Percentiles rank a stretch among this genome's conserved stretches.
Evolutionary conservation across 2,797 vertebrate species (phyloP).

Genomic region (Cossypha polioptera): DNA sequence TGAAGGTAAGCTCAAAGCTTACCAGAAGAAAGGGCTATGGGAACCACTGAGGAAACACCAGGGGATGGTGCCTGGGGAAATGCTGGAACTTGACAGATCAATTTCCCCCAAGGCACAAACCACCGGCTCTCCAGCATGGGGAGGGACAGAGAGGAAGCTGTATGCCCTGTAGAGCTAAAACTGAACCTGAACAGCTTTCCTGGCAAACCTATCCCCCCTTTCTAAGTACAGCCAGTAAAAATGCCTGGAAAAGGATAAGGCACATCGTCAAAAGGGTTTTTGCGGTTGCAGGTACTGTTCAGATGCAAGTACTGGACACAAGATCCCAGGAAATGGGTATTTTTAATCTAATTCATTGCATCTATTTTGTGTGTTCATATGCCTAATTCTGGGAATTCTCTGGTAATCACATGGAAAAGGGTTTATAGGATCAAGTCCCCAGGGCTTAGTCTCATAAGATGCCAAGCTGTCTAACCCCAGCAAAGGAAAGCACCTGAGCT

Average conservation of each 20-base stretch:
- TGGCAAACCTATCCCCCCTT: neutral
- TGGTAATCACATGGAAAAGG: constrained; percentile 11
- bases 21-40: neutral
- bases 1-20: neutral
- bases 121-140: neutral
- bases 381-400: neutral
- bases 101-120: neutral
- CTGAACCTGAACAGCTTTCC: neutral
- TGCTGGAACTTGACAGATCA: neutral
- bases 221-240: neutral
- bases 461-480: constrained; percentile 22
- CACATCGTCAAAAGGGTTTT: neutral
- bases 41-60: neutral
- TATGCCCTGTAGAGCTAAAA: neutral
- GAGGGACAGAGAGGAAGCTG: neutral
- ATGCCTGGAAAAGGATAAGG: neutral
- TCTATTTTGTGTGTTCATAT: neutral
- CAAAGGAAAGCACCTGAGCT: constrained; percentile 31
- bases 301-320: neutral
- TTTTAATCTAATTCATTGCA: neutral
- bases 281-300: neutral
- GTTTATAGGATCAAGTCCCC: constrained; percentile 44
- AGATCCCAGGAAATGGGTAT: neutral
- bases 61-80: neutral
- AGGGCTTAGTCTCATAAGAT: constrained; percentile 26